A percentile compares a stretch with the other conserved stretches of the same genome.
Evolutionary conservation across 53 echinoderm and acorn worm species (phyloP).

Genomic region (Hippasteria phrygiana): DNA sequence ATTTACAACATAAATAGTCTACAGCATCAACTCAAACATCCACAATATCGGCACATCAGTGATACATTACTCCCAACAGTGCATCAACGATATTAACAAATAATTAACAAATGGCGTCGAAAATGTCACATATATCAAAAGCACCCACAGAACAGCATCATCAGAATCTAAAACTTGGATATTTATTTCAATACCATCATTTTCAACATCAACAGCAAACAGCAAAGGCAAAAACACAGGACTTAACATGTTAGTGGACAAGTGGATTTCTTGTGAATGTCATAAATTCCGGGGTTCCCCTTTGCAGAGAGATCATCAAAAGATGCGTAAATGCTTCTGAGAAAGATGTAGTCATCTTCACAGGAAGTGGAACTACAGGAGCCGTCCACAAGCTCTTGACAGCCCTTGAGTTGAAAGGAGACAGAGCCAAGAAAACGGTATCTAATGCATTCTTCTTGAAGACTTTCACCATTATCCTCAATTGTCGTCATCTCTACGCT

Average conservation of each 20-base stretch:
- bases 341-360: constrained; percentile 88
- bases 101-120: too few species aligned
- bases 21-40: background rate
- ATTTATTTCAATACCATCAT: background rate
- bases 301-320: constrained; percentile 87
- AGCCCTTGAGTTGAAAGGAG: constrained; percentile 78
- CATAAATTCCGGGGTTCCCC: background rate
- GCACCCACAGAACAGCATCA: too few species aligned
- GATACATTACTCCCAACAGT: background rate
- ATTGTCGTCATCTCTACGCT: too few species aligned
- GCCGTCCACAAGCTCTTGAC: constrained; percentile 89
- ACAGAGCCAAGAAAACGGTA: constrained; percentile 90
- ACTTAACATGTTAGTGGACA: too few species aligned
- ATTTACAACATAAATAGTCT: background rate
- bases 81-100: background rate
- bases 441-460: too few species aligned
- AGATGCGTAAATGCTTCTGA: constrained; percentile 84
- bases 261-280: too few species aligned
- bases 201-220: background rate
- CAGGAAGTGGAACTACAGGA: constrained; percentile 96
- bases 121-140: too few species aligned
- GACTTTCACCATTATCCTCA: too few species aligned
- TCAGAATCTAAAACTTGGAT: too few species aligned
- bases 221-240: background rate
- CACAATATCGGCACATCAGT: too few species aligned